Evolutionary conservation across 1,140 invertebrate species (phyloP), one percentile per base, ranked within the genome.

Genomic region (Amphibalanus amphitrite): DNA sequence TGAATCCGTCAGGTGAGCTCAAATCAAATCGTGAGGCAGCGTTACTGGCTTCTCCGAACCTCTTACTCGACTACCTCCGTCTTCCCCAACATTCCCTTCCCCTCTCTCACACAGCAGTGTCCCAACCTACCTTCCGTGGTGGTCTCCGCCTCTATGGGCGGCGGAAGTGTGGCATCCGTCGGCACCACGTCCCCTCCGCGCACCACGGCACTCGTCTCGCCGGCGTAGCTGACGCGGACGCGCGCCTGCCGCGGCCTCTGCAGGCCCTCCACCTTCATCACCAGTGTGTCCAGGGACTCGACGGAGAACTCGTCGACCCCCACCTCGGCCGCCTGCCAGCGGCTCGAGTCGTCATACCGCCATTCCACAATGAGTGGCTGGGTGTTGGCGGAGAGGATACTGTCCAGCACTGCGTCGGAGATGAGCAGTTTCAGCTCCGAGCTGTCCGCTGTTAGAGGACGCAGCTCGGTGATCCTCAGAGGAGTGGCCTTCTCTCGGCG

Each of bases 51-150:
- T n/a, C n/a, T n/a, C n/a, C n/a, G n/a, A n/a, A n/a, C n/a, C n/a
- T n/a, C n/a, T n/a, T n/a, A n/a, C n/a, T n/a, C n/a, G n/a, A n/a
- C n/a, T n/a, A n/a, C n/a, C n/a, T 38, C 4, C 4, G 33, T 15
- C 33, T 38, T 38, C 33, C 33, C 33, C 33, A 38, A 15, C 33
- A 4, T 38, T 38, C 33, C 33, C 33, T 15, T 6, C 33, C 4
- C 4, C 33, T 15, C 4, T 38, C 33, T 38, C 33, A 38, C 4
- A 38, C 33, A 4, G 33, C 33, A 4, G 33, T 38, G 4, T 6
- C 15, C 33, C 4, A 15, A 72, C 33, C 29, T 72, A 30, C 33
- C n/a, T n/a, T 68, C 47, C 29, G 28, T 70, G 40, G 28, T 72
- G 28, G 28, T 71, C 26, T 28, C 28, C 20, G 13, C 0, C 29